Evolutionary conservation across 2,113 vertebrate genomes (phyloP).

Genomic region (Xyliphius kryptos): DNA sequence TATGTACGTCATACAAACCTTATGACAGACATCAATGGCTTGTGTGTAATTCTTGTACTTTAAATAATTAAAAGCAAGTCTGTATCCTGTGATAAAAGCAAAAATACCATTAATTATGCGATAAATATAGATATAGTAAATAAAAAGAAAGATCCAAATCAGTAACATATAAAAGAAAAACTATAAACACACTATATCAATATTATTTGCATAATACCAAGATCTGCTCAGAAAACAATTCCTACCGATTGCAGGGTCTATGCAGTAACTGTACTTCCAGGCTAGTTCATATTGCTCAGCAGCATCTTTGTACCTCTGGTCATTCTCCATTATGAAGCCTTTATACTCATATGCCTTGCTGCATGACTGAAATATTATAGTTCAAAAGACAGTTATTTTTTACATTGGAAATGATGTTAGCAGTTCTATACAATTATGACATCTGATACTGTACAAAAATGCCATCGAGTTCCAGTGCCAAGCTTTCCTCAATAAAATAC

Average conservation of each 20-base stretch:
- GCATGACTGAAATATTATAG: slow-evolving; percentile 70
- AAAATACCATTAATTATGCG: neutral
- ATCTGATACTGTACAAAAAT: too few relatives aligned
- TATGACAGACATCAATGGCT: slow-evolving; percentile 61
- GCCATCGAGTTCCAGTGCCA: too few relatives aligned
- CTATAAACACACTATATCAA: too few relatives aligned
- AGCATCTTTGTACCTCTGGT: slow-evolving; percentile 66
- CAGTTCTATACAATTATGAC: too few relatives aligned
- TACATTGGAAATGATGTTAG: too few relatives aligned
- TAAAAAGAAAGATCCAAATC: too few relatives aligned
- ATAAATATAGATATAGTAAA: neutral
- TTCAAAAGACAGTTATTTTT: too few relatives aligned
- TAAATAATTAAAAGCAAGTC: slow-evolving; percentile 67
- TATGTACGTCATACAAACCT: slow-evolving; percentile 43
- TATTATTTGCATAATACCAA: too few relatives aligned
- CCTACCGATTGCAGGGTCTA: slow-evolving; percentile 60
- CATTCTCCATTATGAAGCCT: slow-evolving; percentile 70
- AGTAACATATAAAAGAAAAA: too few relatives aligned
- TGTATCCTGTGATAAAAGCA: slow-evolving; percentile 55
- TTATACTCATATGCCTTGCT: slow-evolving; percentile 69
- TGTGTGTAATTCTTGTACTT: slow-evolving; percentile 64
- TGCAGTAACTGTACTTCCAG: slow-evolving; percentile 61
- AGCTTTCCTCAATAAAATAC: too few relatives aligned
- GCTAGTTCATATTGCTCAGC: slow-evolving; percentile 62
- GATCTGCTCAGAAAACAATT: neutral